These are phyloP conservation scores for Keiferia lycopersicella DNA, from an alignment of 2,888 invertebrate genomes.

Conservation along the genomic window DNA sequence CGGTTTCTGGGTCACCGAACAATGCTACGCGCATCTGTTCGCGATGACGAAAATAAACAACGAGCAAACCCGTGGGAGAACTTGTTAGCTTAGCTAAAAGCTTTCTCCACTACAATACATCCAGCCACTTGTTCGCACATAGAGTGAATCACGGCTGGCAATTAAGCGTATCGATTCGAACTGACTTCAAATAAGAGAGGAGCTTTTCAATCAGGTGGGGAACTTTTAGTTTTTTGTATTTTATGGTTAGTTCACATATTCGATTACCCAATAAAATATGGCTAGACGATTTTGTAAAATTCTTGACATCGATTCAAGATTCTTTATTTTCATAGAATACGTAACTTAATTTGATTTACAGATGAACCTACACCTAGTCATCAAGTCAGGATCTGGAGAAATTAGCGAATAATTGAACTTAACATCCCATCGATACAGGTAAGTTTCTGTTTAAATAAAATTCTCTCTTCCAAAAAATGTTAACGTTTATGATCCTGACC, in stretches of 20 bases:
- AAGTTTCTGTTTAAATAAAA: too few relatives aligned
- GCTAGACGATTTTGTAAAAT: too few relatives aligned
- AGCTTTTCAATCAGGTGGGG: conserved; percentile 14
- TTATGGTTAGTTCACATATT: not conserved
- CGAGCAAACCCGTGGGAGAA: conserved; percentile 45
- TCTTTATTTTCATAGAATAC: too few relatives aligned
- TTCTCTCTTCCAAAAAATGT: too few relatives aligned
- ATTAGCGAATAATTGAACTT: too few relatives aligned
- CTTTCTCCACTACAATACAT: conserved; percentile 30
- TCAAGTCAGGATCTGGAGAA: too few relatives aligned
- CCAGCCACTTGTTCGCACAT: not conserved
- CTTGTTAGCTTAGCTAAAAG: conserved; percentile 51
- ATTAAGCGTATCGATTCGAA: not conserved
- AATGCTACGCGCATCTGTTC: conserved; percentile 53
- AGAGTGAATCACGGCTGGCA: not conserved
- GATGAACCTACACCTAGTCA: too few relatives aligned
- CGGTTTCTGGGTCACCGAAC: conserved; percentile 52
- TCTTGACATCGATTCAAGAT: too few relatives aligned
- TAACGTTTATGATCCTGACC: too few relatives aligned
- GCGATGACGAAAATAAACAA: conserved; percentile 33
- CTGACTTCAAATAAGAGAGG: not conserved
- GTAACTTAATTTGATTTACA: too few relatives aligned
- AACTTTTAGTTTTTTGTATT: not conserved
- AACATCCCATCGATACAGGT: too few relatives aligned
- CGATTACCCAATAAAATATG: too few relatives aligned